Conservation (phyloP, 2,113 vertebrate genomes). For the Crypturellus undulatus region DNA sequence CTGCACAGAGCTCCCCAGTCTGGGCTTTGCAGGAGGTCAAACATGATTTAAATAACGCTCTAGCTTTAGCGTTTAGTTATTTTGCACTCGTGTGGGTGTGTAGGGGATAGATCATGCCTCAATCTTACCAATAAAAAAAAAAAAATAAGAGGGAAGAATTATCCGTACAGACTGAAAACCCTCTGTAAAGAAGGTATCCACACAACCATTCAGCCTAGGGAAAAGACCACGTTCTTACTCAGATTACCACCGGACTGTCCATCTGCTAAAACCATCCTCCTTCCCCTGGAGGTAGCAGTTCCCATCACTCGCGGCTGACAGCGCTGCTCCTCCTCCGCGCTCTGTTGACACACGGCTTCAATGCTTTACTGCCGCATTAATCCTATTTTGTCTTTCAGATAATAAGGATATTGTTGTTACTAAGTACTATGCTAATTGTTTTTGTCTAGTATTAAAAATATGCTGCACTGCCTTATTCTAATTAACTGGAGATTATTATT, state of each 20-base stretch:
- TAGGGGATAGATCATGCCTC: background rate
- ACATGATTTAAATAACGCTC: slow-evolving; percentile 28
- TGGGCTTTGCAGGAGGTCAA: slow-evolving; percentile 1
- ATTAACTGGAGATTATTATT: slow-evolving; percentile 71
- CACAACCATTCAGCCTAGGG: slow-evolving; percentile 6
- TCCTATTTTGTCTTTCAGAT: slow-evolving; percentile 64
- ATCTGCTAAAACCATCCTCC: background rate
- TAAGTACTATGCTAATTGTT: slow-evolving; percentile 65
- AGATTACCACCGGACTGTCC: too few species aligned
- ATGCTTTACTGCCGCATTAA: slow-evolving; percentile 40
- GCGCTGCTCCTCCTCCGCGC: background rate
- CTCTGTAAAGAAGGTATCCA: slow-evolving; percentile 22
- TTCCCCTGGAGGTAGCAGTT: background rate
- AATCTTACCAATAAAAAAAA: background rate
- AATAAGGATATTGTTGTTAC: slow-evolving; percentile 63
- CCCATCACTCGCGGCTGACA: background rate
- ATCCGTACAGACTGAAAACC: slow-evolving; percentile 25
- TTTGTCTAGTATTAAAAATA: slow-evolving; percentile 67
- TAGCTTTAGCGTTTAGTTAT: background rate
- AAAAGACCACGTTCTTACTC: background rate
- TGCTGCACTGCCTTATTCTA: slow-evolving; percentile 47
- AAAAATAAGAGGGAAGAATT: background rate
- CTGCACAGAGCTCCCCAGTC: background rate
- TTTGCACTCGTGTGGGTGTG: background rate
- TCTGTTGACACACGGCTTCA: slow-evolving; percentile 21